A percentile compares a stretch with the other conserved stretches of the same genome.
These are phyloP conservation scores for Hydraecia micacea DNA, from an alignment of 2,888 invertebrate genomes.

Conservation along the genomic window DNA sequence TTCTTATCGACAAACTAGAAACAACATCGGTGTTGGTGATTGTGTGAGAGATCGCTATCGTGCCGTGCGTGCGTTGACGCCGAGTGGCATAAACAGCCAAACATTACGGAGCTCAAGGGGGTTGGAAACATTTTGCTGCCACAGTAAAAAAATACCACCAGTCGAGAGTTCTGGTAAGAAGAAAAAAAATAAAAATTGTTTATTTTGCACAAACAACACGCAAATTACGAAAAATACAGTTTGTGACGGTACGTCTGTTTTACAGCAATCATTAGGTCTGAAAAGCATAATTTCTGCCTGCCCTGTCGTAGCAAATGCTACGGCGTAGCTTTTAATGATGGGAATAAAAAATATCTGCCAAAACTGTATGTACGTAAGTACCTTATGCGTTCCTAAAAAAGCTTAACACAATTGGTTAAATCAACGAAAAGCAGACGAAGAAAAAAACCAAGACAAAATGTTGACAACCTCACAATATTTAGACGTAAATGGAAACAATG, in stretches of 20 bases:
- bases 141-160: background rate
- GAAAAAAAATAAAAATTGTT: too few relatives aligned
- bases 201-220: background rate
- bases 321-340: background rate
- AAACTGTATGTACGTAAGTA: background rate
- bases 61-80: slow-evolving; percentile 70
- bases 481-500: slow-evolving; percentile 87
- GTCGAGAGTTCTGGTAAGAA: background rate
- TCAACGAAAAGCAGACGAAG: background rate
- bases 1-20: slow-evolving; percentile 64
- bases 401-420: background rate
- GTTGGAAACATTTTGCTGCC: slow-evolving; percentile 65
- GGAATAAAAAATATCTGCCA: background rate
- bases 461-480: slow-evolving; percentile 73
- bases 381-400: background rate
- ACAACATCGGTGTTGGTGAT: slow-evolving; percentile 70
- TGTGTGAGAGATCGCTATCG: slow-evolving; percentile 76
- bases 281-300: background rate
- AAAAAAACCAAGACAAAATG: slow-evolving; percentile 69
- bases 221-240: background rate
- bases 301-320: background rate
- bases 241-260: background rate
- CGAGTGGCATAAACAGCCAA: slow-evolving; percentile 82
- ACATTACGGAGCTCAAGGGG: slow-evolving; percentile 71
- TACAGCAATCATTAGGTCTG: background rate